Evolutionary conservation across 2,888 invertebrate species (phyloP).

Genomic region (Lithophane socia): DNA sequence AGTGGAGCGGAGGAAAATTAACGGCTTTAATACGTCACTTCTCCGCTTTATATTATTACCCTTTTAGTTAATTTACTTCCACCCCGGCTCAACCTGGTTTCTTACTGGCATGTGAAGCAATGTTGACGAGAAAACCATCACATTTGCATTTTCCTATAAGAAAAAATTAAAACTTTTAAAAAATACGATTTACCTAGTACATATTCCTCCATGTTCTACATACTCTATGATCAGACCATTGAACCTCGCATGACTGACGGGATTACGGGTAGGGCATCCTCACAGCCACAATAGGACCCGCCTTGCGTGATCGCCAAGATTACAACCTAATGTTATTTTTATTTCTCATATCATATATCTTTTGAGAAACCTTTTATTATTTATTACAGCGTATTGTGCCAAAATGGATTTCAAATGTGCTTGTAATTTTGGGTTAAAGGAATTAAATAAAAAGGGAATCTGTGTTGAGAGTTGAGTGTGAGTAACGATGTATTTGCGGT

Average conservation of each 20-base stretch:
- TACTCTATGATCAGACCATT: conserved; percentile 42
- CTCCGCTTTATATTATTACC: not conserved
- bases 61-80: not conserved
- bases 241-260: conserved; percentile 53
- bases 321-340: conserved; percentile 59
- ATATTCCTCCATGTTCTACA: conserved; percentile 5
- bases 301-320: conserved; percentile 62
- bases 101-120: not conserved
- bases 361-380: conserved; percentile 60
- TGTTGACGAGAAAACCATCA: not conserved
- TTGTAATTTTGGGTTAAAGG: conserved; percentile 26
- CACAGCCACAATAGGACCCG: conserved; percentile 53
- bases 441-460: conserved; percentile 28
- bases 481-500: conserved; percentile 6
- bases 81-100: not conserved
- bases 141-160: not conserved
- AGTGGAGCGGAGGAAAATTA: not conserved
- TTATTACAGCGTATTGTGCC: conserved; percentile 50
- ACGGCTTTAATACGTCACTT: not conserved
- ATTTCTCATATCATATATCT: conserved; percentile 51
- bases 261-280: conserved; percentile 46
- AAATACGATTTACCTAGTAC: not conserved
- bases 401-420: conserved; percentile 49
- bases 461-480: conserved; percentile 17
- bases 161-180: not conserved